Base-by-base conservation (phyloP, 2,113 vertebrate species). In the Numenius arquata region DNA sequence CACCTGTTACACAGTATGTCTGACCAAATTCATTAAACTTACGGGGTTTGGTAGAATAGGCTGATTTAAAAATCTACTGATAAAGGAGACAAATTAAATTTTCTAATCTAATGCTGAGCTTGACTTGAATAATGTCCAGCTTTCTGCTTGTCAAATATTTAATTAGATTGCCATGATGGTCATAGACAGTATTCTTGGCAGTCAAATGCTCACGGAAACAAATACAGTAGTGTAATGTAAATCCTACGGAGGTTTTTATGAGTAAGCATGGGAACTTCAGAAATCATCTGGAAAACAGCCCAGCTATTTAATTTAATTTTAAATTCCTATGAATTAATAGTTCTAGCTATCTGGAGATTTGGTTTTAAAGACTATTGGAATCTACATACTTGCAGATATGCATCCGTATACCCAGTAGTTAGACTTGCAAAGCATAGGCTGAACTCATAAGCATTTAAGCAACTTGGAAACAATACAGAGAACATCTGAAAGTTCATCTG, bases 21-120 rank as follows among this genome's bases (percentile, higher is more conserved):
- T 97, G 93, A 98, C 97, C 97, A 96, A 96, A 97, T 95, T 97
- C 96, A 98, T 97, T 97, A 97, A 96, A 94, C 68, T 93, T 97
- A 93, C 3, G 87, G 72, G 65, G 72, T 94, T 92, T 93, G 96
- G 95, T 93, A 95, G 85, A 95, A 93, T 82, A 79, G 95, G 68
- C 80, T 96, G 85, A 89, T 95, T 93, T 88, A 62, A 96, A 93
- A 95, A 96, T 83, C 89, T 96, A 94, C 97, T 83, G 97, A 95
- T 94, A 95, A 94, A 96, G 95, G 80, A 95, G 80, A 68, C 59
- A 88, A 83, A 87, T 72, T 93, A 95, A 95, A 97, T 96, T 96
- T 96, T 95, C 90, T 96, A 95, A 96, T 97, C 95, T 96, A 97
- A 96, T 97, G 96, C 90, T 90, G 85, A 96, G 83, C 58, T 97